Conservation (phyloP, 2,113 vertebrate genomes). For the Syngnathus typhle region DNA sequence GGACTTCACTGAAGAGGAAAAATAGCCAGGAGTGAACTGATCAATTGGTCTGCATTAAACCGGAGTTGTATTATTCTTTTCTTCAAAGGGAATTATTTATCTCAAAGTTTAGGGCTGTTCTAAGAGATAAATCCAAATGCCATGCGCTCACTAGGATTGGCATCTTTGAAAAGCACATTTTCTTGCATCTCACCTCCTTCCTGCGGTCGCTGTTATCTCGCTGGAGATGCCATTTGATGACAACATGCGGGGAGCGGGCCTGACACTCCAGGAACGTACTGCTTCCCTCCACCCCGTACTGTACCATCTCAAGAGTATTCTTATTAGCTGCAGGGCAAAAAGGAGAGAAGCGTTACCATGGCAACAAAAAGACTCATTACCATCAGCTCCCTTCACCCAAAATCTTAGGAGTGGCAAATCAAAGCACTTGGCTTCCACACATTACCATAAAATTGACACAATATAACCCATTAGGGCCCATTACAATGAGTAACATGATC, state of each 20-base stretch:
- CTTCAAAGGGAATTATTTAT: neutral
- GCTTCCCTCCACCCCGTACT: constrained; percentile 94
- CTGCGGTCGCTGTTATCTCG: constrained; percentile 88
- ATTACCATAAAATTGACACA: constrained; percentile 12
- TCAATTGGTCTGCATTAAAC: neutral
- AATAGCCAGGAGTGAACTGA: neutral
- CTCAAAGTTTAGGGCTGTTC: neutral
- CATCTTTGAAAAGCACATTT: constrained; percentile 2
- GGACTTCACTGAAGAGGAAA: neutral
- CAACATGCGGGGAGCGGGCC: constrained; percentile 88
- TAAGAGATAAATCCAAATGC: neutral
- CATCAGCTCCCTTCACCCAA: constrained; percentile 17
- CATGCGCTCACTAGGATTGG: neutral
- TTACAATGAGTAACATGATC: neutral
- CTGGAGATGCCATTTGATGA: constrained; percentile 93
- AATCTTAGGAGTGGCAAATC: constrained; percentile 34
- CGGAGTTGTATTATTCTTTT: neutral
- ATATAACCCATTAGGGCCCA: constrained; percentile 8
- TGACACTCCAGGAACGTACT: constrained; percentile 95
- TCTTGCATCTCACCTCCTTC: constrained; percentile 80
- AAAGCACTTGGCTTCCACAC: constrained; percentile 7
- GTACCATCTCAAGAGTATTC: constrained; percentile 84
- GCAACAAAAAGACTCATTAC: constrained; percentile 43
- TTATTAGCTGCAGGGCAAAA: constrained; percentile 79
- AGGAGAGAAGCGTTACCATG: constrained; percentile 34